Percentiles rank a stretch among this genome's conserved stretches.
phyloP scores from a whole-genome alignment of 2,888 invertebrate genomes.

The Aromia moschata region DNA sequence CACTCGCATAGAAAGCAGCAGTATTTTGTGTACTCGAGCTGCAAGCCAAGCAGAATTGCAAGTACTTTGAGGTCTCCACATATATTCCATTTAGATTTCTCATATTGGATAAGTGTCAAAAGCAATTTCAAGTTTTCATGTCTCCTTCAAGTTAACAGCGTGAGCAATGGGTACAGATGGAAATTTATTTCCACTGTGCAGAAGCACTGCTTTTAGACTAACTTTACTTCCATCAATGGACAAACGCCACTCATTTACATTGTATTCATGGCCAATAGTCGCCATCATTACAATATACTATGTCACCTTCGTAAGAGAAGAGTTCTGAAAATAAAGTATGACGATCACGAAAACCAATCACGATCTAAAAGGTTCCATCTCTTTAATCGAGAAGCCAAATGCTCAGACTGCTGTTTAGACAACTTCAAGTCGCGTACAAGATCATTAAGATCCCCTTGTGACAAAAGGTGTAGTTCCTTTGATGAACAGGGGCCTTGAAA shows the following conservation, averaged over 20 bases:
- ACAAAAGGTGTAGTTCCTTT: too few species aligned
- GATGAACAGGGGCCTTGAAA: too few species aligned
- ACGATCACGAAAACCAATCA: constrained; percentile 1
- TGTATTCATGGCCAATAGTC: too few species aligned
- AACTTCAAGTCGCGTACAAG: too few species aligned
- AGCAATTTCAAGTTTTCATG: constrained; percentile 21
- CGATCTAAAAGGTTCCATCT: too few species aligned
- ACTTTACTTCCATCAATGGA: constrained; percentile 27
- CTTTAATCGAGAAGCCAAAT: too few species aligned
- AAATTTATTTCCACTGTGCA: constrained; percentile 19
- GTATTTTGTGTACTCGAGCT: constrained; percentile 29
- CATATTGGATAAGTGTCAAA: constrained; percentile 18
- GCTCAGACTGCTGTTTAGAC: too few species aligned
- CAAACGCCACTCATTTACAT: constrained; percentile 22
- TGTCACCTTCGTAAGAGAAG: not conserved
- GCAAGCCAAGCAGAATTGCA: not conserved
- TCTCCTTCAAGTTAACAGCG: constrained; percentile 18
- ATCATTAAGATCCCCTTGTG: too few species aligned
- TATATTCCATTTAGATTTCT: constrained; percentile 21
- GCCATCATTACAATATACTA: not conserved
- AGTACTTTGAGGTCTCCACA: constrained; percentile 25
- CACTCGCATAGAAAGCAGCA: constrained; percentile 43
- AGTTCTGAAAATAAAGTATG: not conserved
- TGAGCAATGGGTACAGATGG: constrained; percentile 12
- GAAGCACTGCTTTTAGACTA: constrained; percentile 25